These are phyloP conservation scores for Albula glossodonta DNA, from an alignment of 2,113 vertebrate species.

Conservation along the genomic window DNA sequence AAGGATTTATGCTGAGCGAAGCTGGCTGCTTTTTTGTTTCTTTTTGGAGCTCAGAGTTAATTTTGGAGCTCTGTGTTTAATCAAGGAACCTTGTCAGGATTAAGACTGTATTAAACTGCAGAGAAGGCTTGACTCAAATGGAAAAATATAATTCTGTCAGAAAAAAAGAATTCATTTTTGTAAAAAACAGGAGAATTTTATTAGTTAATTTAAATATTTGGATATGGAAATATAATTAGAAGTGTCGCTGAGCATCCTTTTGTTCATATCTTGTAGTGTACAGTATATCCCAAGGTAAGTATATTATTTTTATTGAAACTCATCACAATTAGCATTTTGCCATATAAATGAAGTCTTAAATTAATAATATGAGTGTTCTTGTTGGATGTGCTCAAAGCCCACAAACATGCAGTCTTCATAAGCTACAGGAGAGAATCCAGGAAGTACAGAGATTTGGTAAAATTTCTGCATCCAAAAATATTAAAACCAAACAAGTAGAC, in stretches of 20 bases:
- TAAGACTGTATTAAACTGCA: background rate
- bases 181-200: background rate
- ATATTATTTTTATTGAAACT: too few relatives aligned
- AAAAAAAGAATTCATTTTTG: background rate
- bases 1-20: constrained; percentile 37
- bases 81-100: constrained; percentile 6
- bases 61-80: constrained; percentile 15
- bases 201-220: background rate
- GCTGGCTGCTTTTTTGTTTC: background rate
- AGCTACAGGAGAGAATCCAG: too few relatives aligned
- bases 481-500: background rate
- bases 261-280: background rate
- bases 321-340: too few relatives aligned
- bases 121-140: background rate
- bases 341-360: too few relatives aligned
- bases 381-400: too few relatives aligned
- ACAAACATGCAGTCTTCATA: too few relatives aligned
- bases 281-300: too few relatives aligned
- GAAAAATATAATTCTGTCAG: background rate
- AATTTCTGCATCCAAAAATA: background rate
- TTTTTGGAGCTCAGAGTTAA: constrained; percentile 19
- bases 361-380: too few relatives aligned
- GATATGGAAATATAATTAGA: background rate
- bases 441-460: background rate
- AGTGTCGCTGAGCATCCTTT: background rate